phyloP scores from a whole-genome alignment of 2,888 invertebrate species.

The Diarsia mendica region DNA sequence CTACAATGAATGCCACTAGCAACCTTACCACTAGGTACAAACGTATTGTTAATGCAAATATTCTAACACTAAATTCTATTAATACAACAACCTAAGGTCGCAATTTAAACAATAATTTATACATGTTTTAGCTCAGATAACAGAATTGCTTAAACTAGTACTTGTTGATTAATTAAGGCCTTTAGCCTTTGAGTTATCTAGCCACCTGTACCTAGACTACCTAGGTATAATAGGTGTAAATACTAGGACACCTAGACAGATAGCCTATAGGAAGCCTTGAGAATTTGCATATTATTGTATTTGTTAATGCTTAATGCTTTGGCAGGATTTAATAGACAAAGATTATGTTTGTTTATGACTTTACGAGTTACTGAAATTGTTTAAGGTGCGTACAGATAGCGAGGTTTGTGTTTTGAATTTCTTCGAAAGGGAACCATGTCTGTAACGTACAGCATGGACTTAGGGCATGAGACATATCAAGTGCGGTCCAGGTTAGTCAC shows the following conservation, averaged over 20 bases:
- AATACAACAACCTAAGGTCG: slow-evolving; percentile 6
- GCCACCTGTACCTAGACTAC: slow-evolving; percentile 4
- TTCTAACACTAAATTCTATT: slow-evolving; percentile 3
- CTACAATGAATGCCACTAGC: background rate
- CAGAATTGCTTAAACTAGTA: slow-evolving; percentile 6
- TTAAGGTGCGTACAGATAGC: background rate
- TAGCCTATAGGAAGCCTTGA: slow-evolving; percentile 41
- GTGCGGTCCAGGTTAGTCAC: too few relatives aligned
- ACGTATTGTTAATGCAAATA: slow-evolving; percentile 15
- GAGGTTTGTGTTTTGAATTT: too few relatives aligned
- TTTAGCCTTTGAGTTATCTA: slow-evolving; percentile 23
- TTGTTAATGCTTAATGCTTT: slow-evolving; percentile 5
- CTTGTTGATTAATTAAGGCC: slow-evolving; percentile 49
- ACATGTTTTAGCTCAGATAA: slow-evolving; percentile 40
- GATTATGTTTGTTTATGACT: slow-evolving; percentile 24
- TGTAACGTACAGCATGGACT: too few relatives aligned
- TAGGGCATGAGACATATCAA: too few relatives aligned
- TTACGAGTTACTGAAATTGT: background rate
- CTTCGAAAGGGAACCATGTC: too few relatives aligned
- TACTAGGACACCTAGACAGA: slow-evolving; percentile 36
- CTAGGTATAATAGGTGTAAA: slow-evolving; percentile 27
- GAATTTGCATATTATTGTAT: slow-evolving; percentile 44
- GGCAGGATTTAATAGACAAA: background rate
- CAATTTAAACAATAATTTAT: slow-evolving; percentile 30
- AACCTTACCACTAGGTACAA: slow-evolving; percentile 3